Evolutionary conservation across 2,113 vertebrate genomes (phyloP).

Genomic region (Macquaria ambigua): DNA sequence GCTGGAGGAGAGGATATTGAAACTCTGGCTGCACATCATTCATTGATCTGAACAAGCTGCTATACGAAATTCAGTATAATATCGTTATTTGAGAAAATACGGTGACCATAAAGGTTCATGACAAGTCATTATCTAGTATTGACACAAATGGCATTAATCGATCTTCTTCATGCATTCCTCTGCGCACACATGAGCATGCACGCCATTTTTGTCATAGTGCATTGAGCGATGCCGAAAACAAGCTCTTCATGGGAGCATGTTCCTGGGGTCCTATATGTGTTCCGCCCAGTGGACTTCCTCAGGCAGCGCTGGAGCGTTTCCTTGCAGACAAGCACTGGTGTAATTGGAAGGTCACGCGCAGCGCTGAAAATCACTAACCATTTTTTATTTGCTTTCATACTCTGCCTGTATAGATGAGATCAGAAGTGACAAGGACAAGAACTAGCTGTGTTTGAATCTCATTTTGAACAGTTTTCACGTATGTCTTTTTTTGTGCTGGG

Average conservation of each 20-base stretch:
- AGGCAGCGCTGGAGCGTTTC: conserved; percentile 28
- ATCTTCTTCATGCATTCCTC: neutral
- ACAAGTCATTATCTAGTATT: conserved; percentile 8
- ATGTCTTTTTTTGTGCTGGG: neutral
- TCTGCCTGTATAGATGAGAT: conserved; percentile 48
- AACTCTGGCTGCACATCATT: conserved; percentile 57
- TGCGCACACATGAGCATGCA: neutral
- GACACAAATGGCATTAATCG: conserved; percentile 21
- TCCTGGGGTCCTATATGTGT: conserved; percentile 10
- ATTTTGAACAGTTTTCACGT: conserved; percentile 56
- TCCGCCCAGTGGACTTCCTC: conserved; percentile 34
- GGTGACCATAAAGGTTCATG: neutral
- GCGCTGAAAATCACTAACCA: conserved; percentile 65
- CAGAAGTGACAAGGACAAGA: conserved; percentile 73
- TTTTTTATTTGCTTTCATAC: conserved; percentile 61
- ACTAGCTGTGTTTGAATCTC: conserved; percentile 57
- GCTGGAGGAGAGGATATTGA: conserved; percentile 49
- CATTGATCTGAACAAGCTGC: conserved; percentile 55
- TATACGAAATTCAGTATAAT: conserved; percentile 13
- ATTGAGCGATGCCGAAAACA: conserved; percentile 46
- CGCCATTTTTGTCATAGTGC: neutral
- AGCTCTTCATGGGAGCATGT: conserved; percentile 39
- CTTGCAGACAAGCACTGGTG: conserved; percentile 48
- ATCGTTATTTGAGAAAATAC: conserved; percentile 25
- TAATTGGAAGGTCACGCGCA: conserved; percentile 65